Conservation (phyloP, 2,888 invertebrate species). For the Eucera pruinosa region DNA sequence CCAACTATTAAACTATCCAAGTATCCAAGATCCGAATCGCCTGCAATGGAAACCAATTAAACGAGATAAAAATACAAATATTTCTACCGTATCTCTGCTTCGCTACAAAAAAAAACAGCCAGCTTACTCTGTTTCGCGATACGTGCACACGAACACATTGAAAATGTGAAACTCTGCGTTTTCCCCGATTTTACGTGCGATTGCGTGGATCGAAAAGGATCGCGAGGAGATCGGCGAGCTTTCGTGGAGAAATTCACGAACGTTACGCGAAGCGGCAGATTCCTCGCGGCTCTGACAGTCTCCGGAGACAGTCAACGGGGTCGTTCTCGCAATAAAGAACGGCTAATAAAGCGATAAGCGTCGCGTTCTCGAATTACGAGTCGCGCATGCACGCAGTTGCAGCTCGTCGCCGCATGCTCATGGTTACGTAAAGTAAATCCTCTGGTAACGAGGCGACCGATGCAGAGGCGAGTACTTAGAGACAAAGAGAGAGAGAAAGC, state of each 20-base stretch:
- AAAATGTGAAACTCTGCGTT: no score
- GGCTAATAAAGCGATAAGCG: slow-evolving; percentile 67
- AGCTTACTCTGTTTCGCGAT: no score
- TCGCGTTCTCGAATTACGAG: slow-evolving; percentile 58
- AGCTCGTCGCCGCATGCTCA: slow-evolving; percentile 47
- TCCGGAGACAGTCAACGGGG: slow-evolving; percentile 38
- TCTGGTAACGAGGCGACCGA: slow-evolving; percentile 32
- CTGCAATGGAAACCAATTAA: no score
- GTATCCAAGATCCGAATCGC: no score
- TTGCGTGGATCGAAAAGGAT: no score
- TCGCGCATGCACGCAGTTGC: slow-evolving; percentile 50
- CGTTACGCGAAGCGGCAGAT: background rate
- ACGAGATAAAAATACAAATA: background rate
- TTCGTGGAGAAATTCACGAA: slow-evolving; percentile 4
- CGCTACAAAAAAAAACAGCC: background rate
- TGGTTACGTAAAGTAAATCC: slow-evolving; percentile 65
- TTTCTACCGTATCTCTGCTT: background rate
- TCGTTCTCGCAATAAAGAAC: slow-evolving; percentile 64
- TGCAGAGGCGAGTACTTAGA: background rate
- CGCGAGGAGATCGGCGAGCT: background rate
- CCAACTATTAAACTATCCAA: no score
- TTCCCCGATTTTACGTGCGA: no score
- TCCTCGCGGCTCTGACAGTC: slow-evolving; percentile 4
- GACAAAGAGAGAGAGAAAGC: background rate
- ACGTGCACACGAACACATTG: background rate